Conservation (phyloP, 2,797 vertebrate genomes). For the Microcaecilia unicolor region DNA sequence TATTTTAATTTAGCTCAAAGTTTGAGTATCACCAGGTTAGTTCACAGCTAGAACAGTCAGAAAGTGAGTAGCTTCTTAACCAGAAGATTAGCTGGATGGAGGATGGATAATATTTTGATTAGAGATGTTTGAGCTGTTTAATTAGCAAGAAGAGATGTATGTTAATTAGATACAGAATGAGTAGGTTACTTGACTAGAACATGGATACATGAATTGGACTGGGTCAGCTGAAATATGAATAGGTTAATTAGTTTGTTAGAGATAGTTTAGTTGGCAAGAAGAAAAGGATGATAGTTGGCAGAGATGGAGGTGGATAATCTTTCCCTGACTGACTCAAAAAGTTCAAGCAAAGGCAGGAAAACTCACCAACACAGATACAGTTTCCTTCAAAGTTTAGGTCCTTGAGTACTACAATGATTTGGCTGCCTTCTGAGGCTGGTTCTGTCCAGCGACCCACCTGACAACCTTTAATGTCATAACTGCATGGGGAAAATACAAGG, state of each 20-base stretch:
- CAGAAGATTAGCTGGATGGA: too few relatives aligned
- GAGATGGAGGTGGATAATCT: background rate
- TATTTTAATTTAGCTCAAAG: too few relatives aligned
- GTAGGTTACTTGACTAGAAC: background rate
- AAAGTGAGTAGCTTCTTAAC: too few relatives aligned
- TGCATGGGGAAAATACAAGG: slow-evolving; percentile 11
- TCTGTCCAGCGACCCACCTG: slow-evolving; percentile 75
- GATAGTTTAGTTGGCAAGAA: too few relatives aligned
- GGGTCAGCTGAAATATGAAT: too few relatives aligned
- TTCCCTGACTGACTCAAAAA: background rate
- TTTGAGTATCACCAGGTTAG: too few relatives aligned
- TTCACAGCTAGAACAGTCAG: too few relatives aligned
- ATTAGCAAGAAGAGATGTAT: too few relatives aligned
- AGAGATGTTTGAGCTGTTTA: too few relatives aligned
- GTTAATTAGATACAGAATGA: too few relatives aligned
- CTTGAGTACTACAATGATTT: slow-evolving; percentile 75
- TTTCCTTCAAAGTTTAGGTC: slow-evolving; percentile 78
- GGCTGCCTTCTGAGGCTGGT: slow-evolving; percentile 55
- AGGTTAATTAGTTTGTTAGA: too few relatives aligned
- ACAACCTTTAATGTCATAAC: slow-evolving; percentile 86
- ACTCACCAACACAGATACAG: slow-evolving; percentile 64
- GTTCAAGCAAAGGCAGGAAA: rapidly evolving
- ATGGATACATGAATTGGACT: background rate
- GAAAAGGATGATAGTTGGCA: background rate
- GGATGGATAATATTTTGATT: too few relatives aligned